Base-by-base conservation (phyloP, 2,113 vertebrate genomes). In the Arvicanthis niloticus region DNA sequence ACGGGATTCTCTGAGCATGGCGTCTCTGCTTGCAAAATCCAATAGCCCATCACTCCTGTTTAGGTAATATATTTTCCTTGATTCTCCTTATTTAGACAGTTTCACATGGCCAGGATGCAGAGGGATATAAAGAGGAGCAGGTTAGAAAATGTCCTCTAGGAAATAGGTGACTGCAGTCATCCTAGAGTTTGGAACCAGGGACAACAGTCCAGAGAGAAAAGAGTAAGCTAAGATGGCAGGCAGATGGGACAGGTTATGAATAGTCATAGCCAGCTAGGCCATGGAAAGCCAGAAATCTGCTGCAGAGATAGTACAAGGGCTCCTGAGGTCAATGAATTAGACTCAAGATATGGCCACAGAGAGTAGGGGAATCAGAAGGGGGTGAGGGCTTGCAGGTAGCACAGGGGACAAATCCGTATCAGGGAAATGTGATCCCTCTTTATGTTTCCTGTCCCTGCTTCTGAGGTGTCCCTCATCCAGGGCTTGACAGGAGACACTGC, bases 401-500 rank as follows among this genome's bases (percentile, higher is more conserved):
- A 7, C 60, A 84, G 80, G 90, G 94, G 92, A 87, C 72, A 92
- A 91, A 94, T 96, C 42, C 42, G 0, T 96, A 97, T 93, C 94
- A 96, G 62, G 87, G 96, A 94, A 97, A 97, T 58, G 13, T 0
- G 34, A 97, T 94, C 88, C n/a, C 31, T 87, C 60, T 94, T 75
- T 94, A 82, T 70, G 82, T 68, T 96, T 97, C 95, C 96, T 97
- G 78, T 97, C 94, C 86, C 68, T 70, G 37, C 68, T 89, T 91
- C 91, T 92, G 95, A 87, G 95, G 91, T 93, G 96, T 92, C 62
- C 92, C 80, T 95, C 68, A 48, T 45, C 56, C 53, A 19, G 17
- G 29, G 3, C 88, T 75, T 78, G 48, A 81, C 77, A 26, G 24
- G 24, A 80, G 31, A 17, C 19, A 26, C 51, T 21, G 1, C 13